Base-by-base conservation (phyloP, 2,113 vertebrate genomes). In the Callospermophilus lateralis region DNA sequence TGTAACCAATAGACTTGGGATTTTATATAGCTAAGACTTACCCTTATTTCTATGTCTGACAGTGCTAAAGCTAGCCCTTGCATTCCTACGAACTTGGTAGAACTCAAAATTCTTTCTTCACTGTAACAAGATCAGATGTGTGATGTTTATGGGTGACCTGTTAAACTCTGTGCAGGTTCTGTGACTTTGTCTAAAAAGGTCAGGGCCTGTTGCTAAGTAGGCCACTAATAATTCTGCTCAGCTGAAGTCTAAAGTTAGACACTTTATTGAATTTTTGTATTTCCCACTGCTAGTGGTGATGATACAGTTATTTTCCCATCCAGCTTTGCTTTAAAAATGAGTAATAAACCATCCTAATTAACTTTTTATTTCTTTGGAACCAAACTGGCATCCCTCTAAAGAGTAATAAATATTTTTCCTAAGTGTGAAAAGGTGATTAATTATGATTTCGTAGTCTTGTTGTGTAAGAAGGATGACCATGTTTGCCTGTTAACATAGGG, bases 81-180 rank as follows among this genome's bases (percentile, higher is more conserved):
- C 34, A 48, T 55, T 85, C 55, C 34, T 89, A 51, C 30, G 85
- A 78, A 28, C 48, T 65, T 91, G 9, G 3, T 55, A 51, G 13
- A 90, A 84, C 16, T 90, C 58, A 81, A 39, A 96, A 91, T 65
- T 93, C 42, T 97, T 90, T 96, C 86, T 96, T 77, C 17, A n/a
- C 96, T 95, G 20, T 90, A 95, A 90, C 97, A 96, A 97, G 90
- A 80, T 97, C 63, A 85, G 70, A 30, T 97, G 65, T 95, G 39
- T 95, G 91, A 79, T 70, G 63, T 76, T 94, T 94, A 39, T 70
- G 45, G 89, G 88, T 73, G 55, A 81, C 42, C 87, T 98, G 76
- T 55, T 98, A 94, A 98, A 94, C 80, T 87, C 86, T 97, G 95
- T 95, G 76, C 78, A 93, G 77, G 77, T 98, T 98, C 96, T 96